Conservation (phyloP, 2,797 vertebrate species). For the Pipistrellus kuhlii region DNA sequence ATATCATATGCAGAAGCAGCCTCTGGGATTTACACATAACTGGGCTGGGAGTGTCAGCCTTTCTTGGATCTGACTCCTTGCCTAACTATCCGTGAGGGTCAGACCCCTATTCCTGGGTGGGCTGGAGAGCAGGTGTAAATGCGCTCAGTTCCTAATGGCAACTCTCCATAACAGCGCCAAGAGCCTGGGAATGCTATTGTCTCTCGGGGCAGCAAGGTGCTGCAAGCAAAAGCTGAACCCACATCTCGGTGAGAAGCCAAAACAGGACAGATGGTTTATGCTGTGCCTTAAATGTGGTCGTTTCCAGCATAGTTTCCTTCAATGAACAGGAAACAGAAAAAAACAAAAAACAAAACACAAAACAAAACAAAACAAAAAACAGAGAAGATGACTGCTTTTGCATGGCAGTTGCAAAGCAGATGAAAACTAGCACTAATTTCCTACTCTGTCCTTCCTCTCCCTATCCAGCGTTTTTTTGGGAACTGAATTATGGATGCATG, state of each 20-base stretch:
- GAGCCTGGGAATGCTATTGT: conserved; percentile 60
- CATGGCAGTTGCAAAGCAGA: not conserved
- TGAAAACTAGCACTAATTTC: conserved; percentile 36
- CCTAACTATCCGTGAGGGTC: conserved; percentile 79
- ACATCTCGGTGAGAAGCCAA: not conserved
- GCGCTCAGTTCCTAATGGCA: conserved; percentile 48
- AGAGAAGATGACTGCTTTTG: conserved; percentile 20
- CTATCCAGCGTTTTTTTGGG: not conserved
- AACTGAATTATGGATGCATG: conserved; percentile 23
- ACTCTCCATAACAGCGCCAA: conserved; percentile 15
- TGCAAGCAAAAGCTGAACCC: conserved; percentile 61
- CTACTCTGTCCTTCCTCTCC: not conserved
- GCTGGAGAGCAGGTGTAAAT: conserved; percentile 76
- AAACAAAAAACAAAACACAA: not conserved
- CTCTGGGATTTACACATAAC: conserved; percentile 84
- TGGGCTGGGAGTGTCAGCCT: conserved; percentile 83
- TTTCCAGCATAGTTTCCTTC: conserved; percentile 62
- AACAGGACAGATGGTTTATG: conserved; percentile 61
- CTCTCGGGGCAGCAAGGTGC: conserved; percentile 68
- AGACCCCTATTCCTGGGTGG: conserved; percentile 85
- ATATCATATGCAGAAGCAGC: conserved; percentile 79
- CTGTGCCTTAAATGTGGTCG: conserved; percentile 39
- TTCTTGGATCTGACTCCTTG: conserved; percentile 83
- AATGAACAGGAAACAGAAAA: conserved; percentile 51
- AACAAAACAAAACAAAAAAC: too few relatives aligned